Evolutionary conservation across 2,113 vertebrate genomes (phyloP).

Genomic region (Mohoua ochrocephala): DNA sequence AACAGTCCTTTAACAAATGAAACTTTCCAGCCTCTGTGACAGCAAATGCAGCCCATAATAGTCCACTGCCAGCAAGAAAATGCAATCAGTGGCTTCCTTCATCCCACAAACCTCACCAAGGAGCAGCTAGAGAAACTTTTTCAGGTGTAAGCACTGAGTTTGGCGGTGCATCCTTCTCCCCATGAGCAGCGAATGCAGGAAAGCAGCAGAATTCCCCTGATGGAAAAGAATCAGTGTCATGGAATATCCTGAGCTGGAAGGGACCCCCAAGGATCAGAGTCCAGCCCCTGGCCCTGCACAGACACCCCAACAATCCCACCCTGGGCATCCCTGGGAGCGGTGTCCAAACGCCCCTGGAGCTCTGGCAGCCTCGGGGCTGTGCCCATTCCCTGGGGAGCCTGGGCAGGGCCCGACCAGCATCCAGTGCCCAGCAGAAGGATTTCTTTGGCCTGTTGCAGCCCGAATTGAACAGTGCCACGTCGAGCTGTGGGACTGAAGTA

Average conservation of each 20-base stretch:
- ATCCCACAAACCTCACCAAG: background rate
- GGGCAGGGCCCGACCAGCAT: background rate
- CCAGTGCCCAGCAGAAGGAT: background rate
- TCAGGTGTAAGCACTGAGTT: background rate
- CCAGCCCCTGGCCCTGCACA: background rate
- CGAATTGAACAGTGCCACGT: background rate
- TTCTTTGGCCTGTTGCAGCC: background rate
- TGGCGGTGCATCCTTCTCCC: background rate
- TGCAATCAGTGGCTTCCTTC: background rate
- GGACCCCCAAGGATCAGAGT: background rate
- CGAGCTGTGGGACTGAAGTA: background rate
- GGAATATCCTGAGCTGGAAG: background rate
- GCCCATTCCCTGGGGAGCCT: background rate
- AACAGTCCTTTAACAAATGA: background rate
- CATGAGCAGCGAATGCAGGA: background rate
- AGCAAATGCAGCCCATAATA: background rate
- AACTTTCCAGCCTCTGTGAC: background rate
- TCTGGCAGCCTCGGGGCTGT: background rate
- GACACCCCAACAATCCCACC: background rate
- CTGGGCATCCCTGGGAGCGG: accelerated
- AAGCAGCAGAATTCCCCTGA: background rate
- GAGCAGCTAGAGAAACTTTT: background rate
- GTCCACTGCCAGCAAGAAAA: background rate
- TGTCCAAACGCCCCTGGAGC: accelerated
- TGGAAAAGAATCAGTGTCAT: background rate